Evolutionary conservation across 2,113 vertebrate genomes (phyloP), one percentile per base, ranked within the genome.

Genomic region (Cacatua alba): DNA sequence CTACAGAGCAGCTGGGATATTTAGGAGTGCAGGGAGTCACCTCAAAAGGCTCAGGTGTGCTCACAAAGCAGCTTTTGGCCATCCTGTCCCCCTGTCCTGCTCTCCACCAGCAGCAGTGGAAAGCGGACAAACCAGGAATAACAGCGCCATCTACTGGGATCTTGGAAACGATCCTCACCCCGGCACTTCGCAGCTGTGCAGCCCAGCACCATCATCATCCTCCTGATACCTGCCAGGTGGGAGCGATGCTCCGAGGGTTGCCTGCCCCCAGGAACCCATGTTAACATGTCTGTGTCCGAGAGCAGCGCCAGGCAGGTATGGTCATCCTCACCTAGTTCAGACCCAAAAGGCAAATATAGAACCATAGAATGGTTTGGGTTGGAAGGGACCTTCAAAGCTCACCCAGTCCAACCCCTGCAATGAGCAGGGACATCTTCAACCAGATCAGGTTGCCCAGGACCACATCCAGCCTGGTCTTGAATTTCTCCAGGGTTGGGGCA

Each of bases 101-200:
- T 59, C 33, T 9, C 4, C 13, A 3, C 44, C 69, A 5, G 44
- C 26, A 16, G 69, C 44, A 9, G 25, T 16, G 0, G 1, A 6
- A 17, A 7, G 1, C 1, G 1, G 31, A 26, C 17, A 60, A 88
- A 65, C 2, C 31, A 18, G 76, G 82, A 88, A 2, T 18, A 71
- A 60, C 52, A 92, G 82, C 95, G 68, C 96, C 96, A 97, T 86
- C 96, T 96, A 19, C 52, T 0, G 92, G 88, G 8, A 10, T 3
- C 3, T 15, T 29, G 67, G 75, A 57, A 70, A 59, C 1, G 5
- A 48, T 13, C 7, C 0, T 0, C 52, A 19, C 21, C 7, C 8
- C 14, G 2, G 0, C 0, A 0, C 13, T 35, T 12, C 0, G 25
- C 28, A 14, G 6, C 2, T 5, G 13, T 0, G 59, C 53, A 19